Percentiles rank a stretch among this genome's conserved stretches.
Evolutionary conservation across 2,797 vertebrate genomes (phyloP).

Genomic region (Helicolenus hilgendorfi): DNA sequence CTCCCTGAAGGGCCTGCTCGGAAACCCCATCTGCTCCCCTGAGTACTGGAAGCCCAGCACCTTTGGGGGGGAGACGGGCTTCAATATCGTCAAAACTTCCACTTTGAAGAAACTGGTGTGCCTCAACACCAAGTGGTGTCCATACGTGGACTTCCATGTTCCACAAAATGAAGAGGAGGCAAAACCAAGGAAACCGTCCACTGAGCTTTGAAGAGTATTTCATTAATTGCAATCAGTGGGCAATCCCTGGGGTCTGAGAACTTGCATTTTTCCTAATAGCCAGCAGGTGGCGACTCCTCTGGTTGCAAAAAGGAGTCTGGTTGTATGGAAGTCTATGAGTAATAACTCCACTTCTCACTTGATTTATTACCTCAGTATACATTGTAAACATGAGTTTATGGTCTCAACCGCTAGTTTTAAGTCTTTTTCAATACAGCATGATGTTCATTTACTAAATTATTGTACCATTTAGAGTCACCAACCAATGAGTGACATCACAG

Average conservation of each 20-base stretch:
- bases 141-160: conserved; percentile 92
- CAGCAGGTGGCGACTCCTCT: no score
- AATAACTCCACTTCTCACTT: no score
- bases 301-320: no score
- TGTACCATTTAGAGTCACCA: no score
- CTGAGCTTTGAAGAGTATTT: conserved; percentile 86
- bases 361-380: no score
- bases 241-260: not conserved
- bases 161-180: conserved; percentile 67
- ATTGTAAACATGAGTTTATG: no score
- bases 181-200: conserved; percentile 31
- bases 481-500: no score
- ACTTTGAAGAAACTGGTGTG: conserved; percentile 94
- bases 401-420: no score
- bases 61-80: conserved; percentile 94
- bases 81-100: conserved; percentile 93
- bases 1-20: conserved; percentile 96
- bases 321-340: no score
- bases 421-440: no score
- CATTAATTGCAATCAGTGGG: not conserved
- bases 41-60: conserved; percentile 98
- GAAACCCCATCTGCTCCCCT: conserved; percentile 97
- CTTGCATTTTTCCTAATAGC: no score
- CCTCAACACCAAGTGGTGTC: conserved; percentile 94
- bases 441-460: no score